Base-by-base conservation (phyloP, 2,888 invertebrate species). In the Noctua janthe region DNA sequence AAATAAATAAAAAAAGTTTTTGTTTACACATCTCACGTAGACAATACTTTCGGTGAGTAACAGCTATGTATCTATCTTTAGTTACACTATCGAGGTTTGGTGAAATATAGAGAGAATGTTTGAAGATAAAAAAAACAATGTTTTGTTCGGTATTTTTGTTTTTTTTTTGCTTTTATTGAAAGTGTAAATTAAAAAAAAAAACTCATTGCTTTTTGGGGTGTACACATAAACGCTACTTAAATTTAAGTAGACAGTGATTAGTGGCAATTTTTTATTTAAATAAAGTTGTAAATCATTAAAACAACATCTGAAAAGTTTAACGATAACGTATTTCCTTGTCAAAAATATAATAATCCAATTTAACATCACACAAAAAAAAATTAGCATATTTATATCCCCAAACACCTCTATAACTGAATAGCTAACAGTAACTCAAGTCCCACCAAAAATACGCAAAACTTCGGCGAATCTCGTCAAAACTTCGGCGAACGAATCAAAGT, bases 401-500 rank as follows among this genome's bases (percentile, higher is more conserved):
- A 90, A 88, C 85, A 86, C 85, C 72, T 83, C 72, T 80, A 66
- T 90, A 90, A 89, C 89, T 90, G 89, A 90, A 89, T 88, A 81
- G 71, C 85, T 87, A 78, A 88, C 84, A 88, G 87, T 90, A 82
- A 87, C 82, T 76, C 73, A 82, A 89, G 79, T 85, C 83, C 77
- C 51, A 76, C 78, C 81, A 74, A 87, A 88, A 88, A 87, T 86
- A 82, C 80, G 54, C 56, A 88, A 92, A 92, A 92, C 83, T 92
- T 88, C 73, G 76, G 79, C 81, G 84, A 88, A 92, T 86, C 90
- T 91, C 90, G 90, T 90, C 89, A 88, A 81, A 91, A 92, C 88
- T 91, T 92, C 75, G 78, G 82, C 67, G 87, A 89, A 88, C 89
- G 85, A 91, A 90, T 92, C 89, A 89, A 90, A 92, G 90, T 92